phyloP scores from a whole-genome alignment of 2,113 vertebrate genomes.

The Eudorcas thomsonii region DNA sequence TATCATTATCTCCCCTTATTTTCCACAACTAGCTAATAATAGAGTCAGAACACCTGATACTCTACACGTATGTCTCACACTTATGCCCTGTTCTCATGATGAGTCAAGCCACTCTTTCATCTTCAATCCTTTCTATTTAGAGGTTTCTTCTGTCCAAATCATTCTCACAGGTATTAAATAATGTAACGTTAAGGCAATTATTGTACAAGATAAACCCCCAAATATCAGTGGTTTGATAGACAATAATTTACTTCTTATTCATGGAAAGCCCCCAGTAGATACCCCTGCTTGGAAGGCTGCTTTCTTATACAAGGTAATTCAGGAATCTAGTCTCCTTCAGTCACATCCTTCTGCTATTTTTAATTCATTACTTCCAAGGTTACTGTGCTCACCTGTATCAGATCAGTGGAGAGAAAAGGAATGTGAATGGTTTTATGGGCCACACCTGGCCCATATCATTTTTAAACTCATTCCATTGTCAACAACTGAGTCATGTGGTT shows the following conservation, averaged over 20 bases:
- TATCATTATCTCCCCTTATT: background rate
- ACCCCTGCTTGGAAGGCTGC: background rate
- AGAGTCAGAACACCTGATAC: too few species aligned
- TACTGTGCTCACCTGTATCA: background rate
- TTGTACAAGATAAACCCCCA: background rate
- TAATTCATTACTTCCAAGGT: background rate
- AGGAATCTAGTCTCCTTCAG: background rate
- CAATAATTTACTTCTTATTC: background rate
- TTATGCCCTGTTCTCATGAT: background rate
- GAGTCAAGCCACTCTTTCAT: background rate
- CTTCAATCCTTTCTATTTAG: background rate
- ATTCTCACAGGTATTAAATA: background rate
- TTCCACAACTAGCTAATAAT: background rate
- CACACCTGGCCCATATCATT: background rate
- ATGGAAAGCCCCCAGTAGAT: background rate
- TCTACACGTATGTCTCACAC: accelerated
- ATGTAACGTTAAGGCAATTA: background rate
- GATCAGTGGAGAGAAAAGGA: background rate
- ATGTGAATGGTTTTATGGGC: accelerated
- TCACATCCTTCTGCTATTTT: background rate
- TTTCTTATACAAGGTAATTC: background rate
- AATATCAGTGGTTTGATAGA: background rate
- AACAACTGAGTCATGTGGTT: background rate
- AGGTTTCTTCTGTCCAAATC: background rate
- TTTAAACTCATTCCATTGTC: background rate